Base-by-base conservation (phyloP, 2,888 invertebrate species). In the Macaria notata region DNA sequence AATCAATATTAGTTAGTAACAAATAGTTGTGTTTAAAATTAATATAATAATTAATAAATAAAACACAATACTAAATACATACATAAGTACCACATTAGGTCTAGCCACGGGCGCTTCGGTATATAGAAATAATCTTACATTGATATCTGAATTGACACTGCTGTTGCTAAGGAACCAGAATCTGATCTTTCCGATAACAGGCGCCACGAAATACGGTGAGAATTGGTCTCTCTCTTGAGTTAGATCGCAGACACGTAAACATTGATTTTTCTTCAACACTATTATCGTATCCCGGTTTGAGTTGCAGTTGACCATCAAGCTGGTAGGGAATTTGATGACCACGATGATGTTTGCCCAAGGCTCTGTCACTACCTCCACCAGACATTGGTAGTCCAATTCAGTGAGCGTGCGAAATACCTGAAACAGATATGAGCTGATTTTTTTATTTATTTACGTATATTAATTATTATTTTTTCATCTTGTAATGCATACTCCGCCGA, bases 151-250 rank as follows among this genome's bases (percentile, higher is more conserved):
- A 64, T 89, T 90, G 31, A 88, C 75, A 57, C 86, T 88, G 75
- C 85, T 88, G 55, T 90, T 89, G 62, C 86, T 86, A 36, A 83
- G 56, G 54, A 86, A 90, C 33, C 77, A 72, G 36, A 90, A 83
- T 5, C 81, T 71, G 4, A 88, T 62, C 46, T 78, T 76, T 7
- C 75, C 74, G 48, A 46, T 71, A 1, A 82, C 73, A 1, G 76
- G 70, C 9, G 80, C 67, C 1, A 79, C 74, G 52, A 76, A 84
- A 56, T 86, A 86, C 0, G 71, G 68, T 0, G 82, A 73, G 0
- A 60, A 30, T 1, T 65, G 36, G 31, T 75, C 72, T 4, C 67
- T 66, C 0, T 65, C 56, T 0, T 59, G 66, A 0, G 78, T 52
- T 0, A 76, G 46, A 48, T 86, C 82, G 51, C 90, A 90, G 1